Percentiles rank a stretch among this genome's conserved stretches.
phyloP scores from a whole-genome alignment of 2,113 vertebrate genomes.

The Tragelaphus scriptus region DNA sequence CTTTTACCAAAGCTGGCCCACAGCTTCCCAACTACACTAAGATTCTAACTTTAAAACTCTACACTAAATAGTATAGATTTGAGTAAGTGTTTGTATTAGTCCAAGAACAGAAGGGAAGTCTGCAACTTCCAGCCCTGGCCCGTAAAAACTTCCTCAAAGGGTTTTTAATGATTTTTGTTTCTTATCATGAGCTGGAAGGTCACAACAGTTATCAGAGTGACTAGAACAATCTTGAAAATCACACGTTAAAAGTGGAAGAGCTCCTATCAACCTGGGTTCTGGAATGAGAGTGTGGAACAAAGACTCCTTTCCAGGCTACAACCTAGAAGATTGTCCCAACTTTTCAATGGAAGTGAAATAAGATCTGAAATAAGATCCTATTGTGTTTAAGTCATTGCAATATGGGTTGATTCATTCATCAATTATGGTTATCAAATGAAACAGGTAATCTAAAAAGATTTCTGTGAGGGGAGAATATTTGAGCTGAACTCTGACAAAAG shows the following conservation, averaged over 20 bases:
- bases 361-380: background rate
- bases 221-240: background rate
- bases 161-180: background rate
- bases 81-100: background rate
- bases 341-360: background rate
- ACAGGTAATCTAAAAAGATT: background rate
- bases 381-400: background rate
- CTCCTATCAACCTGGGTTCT: background rate
- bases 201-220: background rate
- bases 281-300: background rate
- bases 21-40: background rate
- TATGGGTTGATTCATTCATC: background rate
- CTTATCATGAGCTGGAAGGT: background rate
- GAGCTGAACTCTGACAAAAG: background rate
- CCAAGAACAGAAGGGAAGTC: background rate
- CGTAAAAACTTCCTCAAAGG: background rate
- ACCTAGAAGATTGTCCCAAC: background rate
- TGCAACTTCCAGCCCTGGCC: background rate
- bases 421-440: background rate
- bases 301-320: background rate
- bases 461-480: background rate
- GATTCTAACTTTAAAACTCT: background rate
- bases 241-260: background rate
- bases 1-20: background rate
- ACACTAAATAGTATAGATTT: background rate